Evolutionary conservation across 37 sponge, comb jelly and placozoan species (phyloP).

Genomic region (Lycopodina hypogea): DNA sequence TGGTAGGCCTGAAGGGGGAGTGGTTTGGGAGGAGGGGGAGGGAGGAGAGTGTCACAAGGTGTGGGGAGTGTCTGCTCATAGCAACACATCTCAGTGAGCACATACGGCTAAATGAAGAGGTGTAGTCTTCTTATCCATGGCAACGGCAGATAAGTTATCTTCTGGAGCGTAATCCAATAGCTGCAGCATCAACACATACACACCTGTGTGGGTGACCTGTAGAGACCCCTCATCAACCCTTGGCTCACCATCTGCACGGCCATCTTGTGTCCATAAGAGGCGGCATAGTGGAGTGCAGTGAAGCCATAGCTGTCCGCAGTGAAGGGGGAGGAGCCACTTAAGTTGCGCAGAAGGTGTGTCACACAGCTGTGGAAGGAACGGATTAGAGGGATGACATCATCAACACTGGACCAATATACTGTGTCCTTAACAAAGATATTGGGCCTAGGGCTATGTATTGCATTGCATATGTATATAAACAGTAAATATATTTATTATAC

Average conservation of each 20-base stretch:
- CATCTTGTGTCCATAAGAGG: conserved; percentile 76
- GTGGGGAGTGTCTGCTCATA: background rate
- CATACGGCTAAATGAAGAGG: conserved; percentile 87
- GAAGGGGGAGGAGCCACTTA: conserved; percentile 41
- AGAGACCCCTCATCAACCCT: background rate
- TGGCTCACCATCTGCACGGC: conserved; percentile 66
- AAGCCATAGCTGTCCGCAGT: conserved; percentile 54
- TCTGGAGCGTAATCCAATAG: conserved; percentile 68
- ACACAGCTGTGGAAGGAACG: conserved; percentile 82
- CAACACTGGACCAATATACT: background rate
- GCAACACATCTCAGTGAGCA: conserved; percentile 22
- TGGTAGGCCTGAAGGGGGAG: conserved; percentile 64
- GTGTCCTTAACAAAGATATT: background rate
- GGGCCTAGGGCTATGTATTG: no score
- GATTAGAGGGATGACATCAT: background rate
- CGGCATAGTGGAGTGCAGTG: conserved; percentile 83
- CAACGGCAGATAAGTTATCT: conserved; percentile 22
- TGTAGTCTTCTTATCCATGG: conserved; percentile 62
- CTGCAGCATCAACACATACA: conserved; percentile 15
- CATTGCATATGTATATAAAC: no score
- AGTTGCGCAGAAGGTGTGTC: conserved; percentile 66
- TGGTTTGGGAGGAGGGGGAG: background rate
- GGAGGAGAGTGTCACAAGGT: background rate
- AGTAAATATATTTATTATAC: no score
- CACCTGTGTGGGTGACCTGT: background rate